These are phyloP conservation scores for Piliocolobus tephrosceles DNA, from an alignment of 2,113 vertebrate genomes.

Conservation along the genomic window DNA sequence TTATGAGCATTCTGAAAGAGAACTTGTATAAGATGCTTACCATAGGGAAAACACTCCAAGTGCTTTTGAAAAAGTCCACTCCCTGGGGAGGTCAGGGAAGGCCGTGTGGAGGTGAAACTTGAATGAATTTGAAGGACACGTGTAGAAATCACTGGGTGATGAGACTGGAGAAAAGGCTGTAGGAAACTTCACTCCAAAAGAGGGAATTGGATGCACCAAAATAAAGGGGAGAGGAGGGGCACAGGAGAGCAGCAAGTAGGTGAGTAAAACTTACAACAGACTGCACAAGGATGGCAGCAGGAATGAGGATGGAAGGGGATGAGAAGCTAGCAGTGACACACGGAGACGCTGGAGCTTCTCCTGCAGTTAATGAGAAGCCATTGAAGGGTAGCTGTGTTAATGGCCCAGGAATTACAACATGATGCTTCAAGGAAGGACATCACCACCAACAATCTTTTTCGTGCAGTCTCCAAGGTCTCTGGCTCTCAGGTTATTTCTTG, in stretches of 20 bases:
- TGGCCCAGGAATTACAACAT: background rate
- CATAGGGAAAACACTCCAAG: background rate
- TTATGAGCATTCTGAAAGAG: background rate
- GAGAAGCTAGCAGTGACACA: background rate
- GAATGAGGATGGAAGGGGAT: background rate
- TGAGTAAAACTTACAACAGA: background rate
- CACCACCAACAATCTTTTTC: background rate
- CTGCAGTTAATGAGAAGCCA: background rate
- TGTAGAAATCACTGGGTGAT: accelerated
- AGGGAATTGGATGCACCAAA: background rate
- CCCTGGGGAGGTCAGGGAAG: background rate
- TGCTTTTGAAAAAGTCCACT: background rate
- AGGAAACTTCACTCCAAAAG: background rate
- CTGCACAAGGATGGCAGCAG: accelerated
- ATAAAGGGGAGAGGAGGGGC: background rate
- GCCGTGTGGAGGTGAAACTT: background rate
- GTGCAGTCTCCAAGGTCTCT: background rate
- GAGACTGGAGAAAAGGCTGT: background rate
- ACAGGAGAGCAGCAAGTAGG: accelerated
- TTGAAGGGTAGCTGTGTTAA: background rate
- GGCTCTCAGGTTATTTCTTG: background rate
- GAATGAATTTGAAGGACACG: background rate
- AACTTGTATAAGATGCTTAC: background rate
- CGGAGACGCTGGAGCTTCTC: accelerated
- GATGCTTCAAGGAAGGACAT: background rate